These are phyloP conservation scores for Guaruba guarouba DNA, from an alignment of 2,113 vertebrate genomes.

Conservation along the genomic window DNA sequence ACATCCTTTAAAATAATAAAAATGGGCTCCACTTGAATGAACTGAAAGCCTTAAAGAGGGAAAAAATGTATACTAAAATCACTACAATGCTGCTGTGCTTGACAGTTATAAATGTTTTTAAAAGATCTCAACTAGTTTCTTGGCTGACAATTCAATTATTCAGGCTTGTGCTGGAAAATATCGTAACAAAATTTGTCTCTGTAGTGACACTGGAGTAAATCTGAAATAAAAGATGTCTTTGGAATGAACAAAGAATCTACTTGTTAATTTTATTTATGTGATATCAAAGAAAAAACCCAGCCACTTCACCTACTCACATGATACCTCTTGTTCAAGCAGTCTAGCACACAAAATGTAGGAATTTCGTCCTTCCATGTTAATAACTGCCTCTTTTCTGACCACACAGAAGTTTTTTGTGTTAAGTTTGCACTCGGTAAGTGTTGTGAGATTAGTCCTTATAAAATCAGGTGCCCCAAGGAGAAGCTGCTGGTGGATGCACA, in stretches of 20 bases:
- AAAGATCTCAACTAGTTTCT: neutral
- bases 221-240: conserved; percentile 18
- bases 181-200: conserved; percentile 29
- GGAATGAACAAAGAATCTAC: neutral
- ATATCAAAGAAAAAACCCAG: neutral
- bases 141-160: conserved; percentile 51
- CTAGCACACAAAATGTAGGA: neutral
- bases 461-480: neutral
- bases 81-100: neutral
- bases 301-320: neutral
- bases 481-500: neutral
- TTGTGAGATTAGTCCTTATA: neutral
- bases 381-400: neutral
- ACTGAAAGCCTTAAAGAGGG: conserved; percentile 16
- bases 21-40: neutral
- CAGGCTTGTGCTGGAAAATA: conserved; percentile 3
- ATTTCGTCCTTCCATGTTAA: neutral
- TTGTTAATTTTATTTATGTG: conserved; percentile 29
- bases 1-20: conserved; percentile 46
- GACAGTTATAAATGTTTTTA: conserved; percentile 14
- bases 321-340: neutral
- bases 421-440: neutral
- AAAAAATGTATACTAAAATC: conserved; percentile 9
- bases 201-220: conserved; percentile 12
- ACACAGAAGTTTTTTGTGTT: neutral